phyloP scores from a whole-genome alignment of 2,888 invertebrate genomes.

The Eupithecia abbreviata region DNA sequence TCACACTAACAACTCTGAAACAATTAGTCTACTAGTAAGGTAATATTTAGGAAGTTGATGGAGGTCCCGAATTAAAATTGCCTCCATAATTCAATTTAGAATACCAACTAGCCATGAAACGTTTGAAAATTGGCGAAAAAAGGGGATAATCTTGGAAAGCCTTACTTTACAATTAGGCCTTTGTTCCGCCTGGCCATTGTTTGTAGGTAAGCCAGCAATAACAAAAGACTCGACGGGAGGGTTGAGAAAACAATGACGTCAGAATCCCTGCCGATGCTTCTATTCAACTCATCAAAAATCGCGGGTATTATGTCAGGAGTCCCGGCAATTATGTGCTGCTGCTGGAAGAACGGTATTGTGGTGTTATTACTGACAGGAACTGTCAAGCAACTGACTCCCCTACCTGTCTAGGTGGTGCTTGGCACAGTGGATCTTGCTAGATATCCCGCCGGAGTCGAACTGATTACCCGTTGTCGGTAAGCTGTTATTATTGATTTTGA shows the following conservation, averaged over 20 bases:
- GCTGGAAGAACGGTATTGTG: background rate
- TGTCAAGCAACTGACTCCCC: background rate
- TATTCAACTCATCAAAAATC: conserved; percentile 65
- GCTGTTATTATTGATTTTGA: too few species aligned
- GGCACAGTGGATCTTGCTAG: background rate
- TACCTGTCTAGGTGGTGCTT: background rate
- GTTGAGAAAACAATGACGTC: conserved; percentile 78
- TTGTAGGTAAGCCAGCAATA: conserved; percentile 67
- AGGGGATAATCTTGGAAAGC: conserved; percentile 63
- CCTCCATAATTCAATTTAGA: background rate
- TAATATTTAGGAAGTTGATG: background rate
- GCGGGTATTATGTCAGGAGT: conserved; percentile 46
- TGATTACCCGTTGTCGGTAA: too few species aligned
- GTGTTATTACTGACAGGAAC: conserved; percentile 3
- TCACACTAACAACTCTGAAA: background rate
- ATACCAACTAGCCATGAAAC: conserved; percentile 14
- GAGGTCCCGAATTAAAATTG: background rate
- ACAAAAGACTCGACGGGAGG: conserved; percentile 65
- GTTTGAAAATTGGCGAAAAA: conserved; percentile 46
- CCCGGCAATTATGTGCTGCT: conserved; percentile 21
- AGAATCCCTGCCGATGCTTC: conserved; percentile 65
- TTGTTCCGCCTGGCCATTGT: conserved; percentile 76
- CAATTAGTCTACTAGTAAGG: background rate
- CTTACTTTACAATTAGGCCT: conserved; percentile 75
- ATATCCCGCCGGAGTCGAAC: too few species aligned